Evolutionary conservation across 2,113 vertebrate species (phyloP).

Genomic region (Corythaeola cristata): DNA sequence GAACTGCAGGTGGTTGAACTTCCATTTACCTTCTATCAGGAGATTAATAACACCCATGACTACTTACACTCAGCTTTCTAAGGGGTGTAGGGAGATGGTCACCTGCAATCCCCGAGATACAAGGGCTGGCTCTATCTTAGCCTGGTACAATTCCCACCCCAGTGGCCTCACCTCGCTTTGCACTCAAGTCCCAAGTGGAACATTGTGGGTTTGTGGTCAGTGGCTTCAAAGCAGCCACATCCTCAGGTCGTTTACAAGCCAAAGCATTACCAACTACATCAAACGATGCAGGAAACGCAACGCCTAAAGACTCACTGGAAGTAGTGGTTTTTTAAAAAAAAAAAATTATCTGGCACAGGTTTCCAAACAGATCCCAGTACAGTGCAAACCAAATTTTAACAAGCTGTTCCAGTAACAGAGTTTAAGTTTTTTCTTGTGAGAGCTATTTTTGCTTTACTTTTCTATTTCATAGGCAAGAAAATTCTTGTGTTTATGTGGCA

Average conservation of each 20-base stretch:
- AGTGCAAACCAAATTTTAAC: background rate
- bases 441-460: background rate
- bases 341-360: background rate
- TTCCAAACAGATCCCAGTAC: background rate
- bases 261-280: background rate
- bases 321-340: background rate
- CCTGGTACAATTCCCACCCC: background rate
- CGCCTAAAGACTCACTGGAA: background rate
- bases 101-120: background rate
- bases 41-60: background rate
- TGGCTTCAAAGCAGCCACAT: background rate
- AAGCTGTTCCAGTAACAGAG: background rate
- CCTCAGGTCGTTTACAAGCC: background rate
- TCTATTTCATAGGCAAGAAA: background rate
- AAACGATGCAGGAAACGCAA: background rate
- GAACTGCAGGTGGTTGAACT: background rate
- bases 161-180: background rate
- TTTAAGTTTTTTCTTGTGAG: background rate
- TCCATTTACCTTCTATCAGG: background rate
- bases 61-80: background rate
- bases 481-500: background rate
- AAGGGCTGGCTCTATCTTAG: background rate
- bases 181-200: background rate
- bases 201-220: background rate
- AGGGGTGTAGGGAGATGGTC: background rate